These are phyloP conservation scores for Andrena haemorrhoa DNA, from an alignment of 2,888 invertebrate species.

Conservation along the genomic window DNA sequence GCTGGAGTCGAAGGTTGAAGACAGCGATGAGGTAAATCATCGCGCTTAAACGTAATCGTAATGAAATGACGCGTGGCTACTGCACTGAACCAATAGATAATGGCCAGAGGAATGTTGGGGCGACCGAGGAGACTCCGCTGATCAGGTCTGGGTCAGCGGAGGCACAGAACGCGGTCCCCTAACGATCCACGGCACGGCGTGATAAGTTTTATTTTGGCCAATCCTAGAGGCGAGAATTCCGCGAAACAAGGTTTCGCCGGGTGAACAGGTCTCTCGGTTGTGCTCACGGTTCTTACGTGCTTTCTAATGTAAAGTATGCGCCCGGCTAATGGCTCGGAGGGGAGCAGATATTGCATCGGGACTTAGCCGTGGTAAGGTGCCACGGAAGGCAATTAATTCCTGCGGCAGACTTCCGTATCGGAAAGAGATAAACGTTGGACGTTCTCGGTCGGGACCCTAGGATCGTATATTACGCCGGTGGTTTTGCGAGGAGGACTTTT, in stretches of 20 bases:
- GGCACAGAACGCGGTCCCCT: conserved; percentile 39
- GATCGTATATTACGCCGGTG: conserved; percentile 71
- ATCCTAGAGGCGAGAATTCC: conserved; percentile 57
- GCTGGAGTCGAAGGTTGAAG: too few relatives aligned
- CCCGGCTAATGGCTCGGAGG: conserved; percentile 71
- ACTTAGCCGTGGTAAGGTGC: conserved; percentile 70
- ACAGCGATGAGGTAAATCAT: neutral
- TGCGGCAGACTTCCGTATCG: conserved; percentile 74
- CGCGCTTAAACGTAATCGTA: neutral
- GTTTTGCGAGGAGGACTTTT: conserved; percentile 64
- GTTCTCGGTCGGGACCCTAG: conserved; percentile 68
- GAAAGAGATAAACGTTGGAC: conserved; percentile 75
- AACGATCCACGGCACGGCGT: conserved; percentile 55
- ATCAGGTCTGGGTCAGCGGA: conserved; percentile 1
- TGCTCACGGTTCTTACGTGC: conserved; percentile 67
- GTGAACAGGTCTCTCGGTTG: conserved; percentile 61
- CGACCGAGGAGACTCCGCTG: conserved; percentile 28
- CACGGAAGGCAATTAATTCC: conserved; percentile 75
- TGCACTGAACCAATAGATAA: conserved; percentile 13
- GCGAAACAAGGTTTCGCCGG: conserved; percentile 67
- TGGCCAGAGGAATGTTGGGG: neutral
- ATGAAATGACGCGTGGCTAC: neutral
- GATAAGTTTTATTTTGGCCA: conserved; percentile 43
- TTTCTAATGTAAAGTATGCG: conserved; percentile 75
- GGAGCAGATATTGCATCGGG: conserved; percentile 75